Percentiles rank a stretch among this genome's conserved stretches.
Conservation (phyloP, 2,888 invertebrate genomes). For the Protonemura montana region DNA sequence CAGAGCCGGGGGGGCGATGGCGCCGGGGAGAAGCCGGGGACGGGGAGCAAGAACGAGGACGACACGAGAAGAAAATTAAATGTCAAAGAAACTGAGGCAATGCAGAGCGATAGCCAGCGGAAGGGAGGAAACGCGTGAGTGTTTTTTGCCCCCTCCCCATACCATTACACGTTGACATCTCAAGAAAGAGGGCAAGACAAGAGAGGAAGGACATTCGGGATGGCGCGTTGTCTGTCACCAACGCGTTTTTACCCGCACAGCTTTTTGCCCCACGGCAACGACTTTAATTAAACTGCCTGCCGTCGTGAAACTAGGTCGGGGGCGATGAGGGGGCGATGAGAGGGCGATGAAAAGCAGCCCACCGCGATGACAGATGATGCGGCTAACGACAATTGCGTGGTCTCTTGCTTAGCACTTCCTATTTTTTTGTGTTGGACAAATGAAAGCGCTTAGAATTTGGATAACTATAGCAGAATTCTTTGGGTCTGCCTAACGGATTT, state of each 20-base stretch:
- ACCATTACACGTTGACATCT: too few species aligned
- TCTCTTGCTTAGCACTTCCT: background rate
- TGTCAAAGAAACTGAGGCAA: constrained; percentile 14
- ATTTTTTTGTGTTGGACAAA: background rate
- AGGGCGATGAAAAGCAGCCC: too few species aligned
- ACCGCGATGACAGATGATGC: background rate
- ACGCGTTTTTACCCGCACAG: background rate
- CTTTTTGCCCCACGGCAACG: background rate
- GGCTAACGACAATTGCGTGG: background rate
- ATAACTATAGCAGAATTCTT: background rate
- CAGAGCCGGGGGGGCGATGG: background rate
- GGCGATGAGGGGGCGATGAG: too few species aligned
- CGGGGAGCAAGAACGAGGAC: background rate
- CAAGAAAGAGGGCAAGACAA: too few species aligned
- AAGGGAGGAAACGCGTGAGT: background rate
- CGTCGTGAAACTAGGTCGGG: background rate
- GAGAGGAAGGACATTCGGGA: background rate
- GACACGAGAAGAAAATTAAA: constrained; percentile 1
- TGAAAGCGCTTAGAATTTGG: background rate
- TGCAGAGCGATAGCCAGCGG: background rate
- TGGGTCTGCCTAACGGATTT: background rate
- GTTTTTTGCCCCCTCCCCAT: constrained; percentile 24
- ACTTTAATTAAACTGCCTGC: background rate
- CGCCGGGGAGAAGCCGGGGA: background rate
- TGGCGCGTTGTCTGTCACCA: background rate